Evolutionary conservation across 2,113 vertebrate genomes (phyloP).

Genomic region (Albula glossodonta): DNA sequence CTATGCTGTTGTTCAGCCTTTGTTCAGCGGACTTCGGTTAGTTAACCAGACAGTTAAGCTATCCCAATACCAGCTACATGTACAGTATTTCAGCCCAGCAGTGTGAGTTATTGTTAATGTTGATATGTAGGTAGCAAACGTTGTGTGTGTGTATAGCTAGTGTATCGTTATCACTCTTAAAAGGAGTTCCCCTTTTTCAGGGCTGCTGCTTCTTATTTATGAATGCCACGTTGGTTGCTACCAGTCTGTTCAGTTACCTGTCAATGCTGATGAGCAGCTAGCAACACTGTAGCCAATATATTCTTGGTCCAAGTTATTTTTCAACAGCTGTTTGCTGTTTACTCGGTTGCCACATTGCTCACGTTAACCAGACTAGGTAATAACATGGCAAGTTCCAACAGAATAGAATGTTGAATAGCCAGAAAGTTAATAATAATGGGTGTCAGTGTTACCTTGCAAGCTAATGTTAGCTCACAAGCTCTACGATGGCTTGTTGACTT

Average conservation of each 20-base stretch:
- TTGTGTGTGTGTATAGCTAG: neutral
- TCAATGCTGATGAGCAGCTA: neutral
- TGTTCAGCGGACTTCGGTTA: neutral
- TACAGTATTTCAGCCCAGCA: neutral
- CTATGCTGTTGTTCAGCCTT: neutral
- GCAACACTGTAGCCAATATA: no score
- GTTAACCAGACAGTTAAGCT: neutral
- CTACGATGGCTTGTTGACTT: no score
- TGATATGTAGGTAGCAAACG: no score
- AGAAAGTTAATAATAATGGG: no score
- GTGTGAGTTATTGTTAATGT: neutral
- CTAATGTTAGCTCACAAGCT: no score
- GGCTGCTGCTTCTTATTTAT: neutral
- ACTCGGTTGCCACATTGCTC: no score
- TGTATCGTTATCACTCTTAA: neutral
- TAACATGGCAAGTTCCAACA: no score
- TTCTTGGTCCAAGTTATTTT: no score
- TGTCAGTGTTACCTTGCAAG: no score
- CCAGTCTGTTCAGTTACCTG: neutral
- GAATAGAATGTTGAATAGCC: no score
- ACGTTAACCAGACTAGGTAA: no score
- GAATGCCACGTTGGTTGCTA: neutral
- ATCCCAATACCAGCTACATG: neutral
- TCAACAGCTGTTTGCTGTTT: no score
- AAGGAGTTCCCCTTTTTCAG: neutral